Conservation (phyloP, 1,140 invertebrate genomes). For the Panulirus ornatus region DNA sequence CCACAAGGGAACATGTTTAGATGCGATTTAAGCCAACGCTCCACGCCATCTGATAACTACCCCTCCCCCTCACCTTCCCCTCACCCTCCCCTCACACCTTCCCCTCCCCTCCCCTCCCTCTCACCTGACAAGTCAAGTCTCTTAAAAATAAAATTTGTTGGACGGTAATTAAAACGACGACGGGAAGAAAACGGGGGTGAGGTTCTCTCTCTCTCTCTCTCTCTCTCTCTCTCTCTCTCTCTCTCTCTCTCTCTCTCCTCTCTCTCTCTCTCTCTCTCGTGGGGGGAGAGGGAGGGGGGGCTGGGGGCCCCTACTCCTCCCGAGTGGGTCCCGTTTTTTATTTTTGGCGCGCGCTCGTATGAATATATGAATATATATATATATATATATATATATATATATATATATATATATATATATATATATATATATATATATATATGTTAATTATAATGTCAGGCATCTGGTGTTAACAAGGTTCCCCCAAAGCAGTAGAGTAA, state of each 20-base stretch:
- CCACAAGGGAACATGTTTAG: neutral
- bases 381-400: neutral
- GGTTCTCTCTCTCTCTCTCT: too few species aligned
- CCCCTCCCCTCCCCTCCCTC: neutral
- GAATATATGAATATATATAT: neutral
- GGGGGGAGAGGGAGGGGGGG: neutral
- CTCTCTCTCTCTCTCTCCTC: conserved; percentile 7
- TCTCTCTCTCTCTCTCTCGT: conserved; percentile 13
- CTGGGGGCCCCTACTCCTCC: neutral
- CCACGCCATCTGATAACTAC: conserved; percentile 13
- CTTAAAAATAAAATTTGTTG: conserved; percentile 61
- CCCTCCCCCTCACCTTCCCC: neutral
- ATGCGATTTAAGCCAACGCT: conserved; percentile 20
- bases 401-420: too few species aligned
- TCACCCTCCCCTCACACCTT: too few species aligned
- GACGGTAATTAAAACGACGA: conserved; percentile 55
- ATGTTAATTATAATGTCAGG: neutral
- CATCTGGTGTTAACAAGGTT: conserved; percentile 5
- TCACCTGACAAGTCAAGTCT: conserved; percentile 25
- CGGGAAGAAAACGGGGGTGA: conserved; percentile 2
- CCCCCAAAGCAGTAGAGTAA: too few species aligned
- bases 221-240: conserved; percentile 36
- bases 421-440: neutral
- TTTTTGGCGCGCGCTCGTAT: neutral
- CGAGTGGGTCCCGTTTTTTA: neutral